These are phyloP conservation scores for Dasyprocta punctata DNA, from an alignment of 2,113 vertebrate genomes.

Conservation along the genomic window DNA sequence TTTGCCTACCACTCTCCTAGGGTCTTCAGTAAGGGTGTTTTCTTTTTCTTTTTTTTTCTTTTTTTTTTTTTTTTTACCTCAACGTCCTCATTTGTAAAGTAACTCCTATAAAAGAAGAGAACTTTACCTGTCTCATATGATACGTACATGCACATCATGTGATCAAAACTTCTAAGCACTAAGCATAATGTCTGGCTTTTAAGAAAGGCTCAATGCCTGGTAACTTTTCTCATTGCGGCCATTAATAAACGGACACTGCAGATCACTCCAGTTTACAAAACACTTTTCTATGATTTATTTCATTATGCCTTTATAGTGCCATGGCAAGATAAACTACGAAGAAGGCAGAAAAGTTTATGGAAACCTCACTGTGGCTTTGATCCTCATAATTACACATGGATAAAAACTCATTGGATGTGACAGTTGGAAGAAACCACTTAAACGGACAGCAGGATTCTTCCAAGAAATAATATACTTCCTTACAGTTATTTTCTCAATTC, in stretches of 20 bases:
- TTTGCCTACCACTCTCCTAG: not conserved
- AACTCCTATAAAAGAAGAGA: not conserved
- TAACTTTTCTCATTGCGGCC: not conserved
- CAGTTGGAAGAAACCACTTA: slow-evolving; percentile 72
- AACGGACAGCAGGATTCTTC: slow-evolving; percentile 58
- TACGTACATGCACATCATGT: not conserved
- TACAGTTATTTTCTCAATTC: slow-evolving; percentile 67
- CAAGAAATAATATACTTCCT: slow-evolving; percentile 77
- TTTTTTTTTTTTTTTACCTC: not conserved
- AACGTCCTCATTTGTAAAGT: not conserved
- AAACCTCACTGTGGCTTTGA: slow-evolving; percentile 35
- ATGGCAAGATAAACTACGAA: not conserved
- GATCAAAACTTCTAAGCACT: not conserved
- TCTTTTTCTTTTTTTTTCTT: not conserved
- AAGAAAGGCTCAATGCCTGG: not conserved
- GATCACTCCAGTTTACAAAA: not conserved
- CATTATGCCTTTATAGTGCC: not conserved
- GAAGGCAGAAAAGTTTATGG: not conserved
- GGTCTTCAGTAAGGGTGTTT: not conserved
- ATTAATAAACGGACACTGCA: not conserved
- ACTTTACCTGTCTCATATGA: not conserved
- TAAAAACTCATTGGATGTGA: slow-evolving; percentile 58
- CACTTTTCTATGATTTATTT: not conserved
- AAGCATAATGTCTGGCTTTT: not conserved
- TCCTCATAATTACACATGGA: slow-evolving; percentile 58